phyloP scores from a whole-genome alignment of 2,113 vertebrate species.

The Odontesthes bonariensis region DNA sequence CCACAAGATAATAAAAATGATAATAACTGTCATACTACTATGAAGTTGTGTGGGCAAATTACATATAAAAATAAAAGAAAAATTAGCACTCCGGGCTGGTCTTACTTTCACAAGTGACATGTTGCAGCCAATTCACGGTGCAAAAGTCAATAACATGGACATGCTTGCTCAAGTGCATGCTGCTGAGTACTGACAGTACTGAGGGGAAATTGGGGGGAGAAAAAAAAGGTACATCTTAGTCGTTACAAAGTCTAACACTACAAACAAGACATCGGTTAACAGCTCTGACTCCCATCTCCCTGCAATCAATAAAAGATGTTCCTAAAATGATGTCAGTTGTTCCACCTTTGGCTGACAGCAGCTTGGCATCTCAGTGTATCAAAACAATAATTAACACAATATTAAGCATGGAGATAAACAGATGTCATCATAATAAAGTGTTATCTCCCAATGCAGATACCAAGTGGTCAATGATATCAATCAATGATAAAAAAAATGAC shows the following conservation, averaged over 20 bases:
- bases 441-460: background rate
- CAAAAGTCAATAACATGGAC: slow-evolving; percentile 29
- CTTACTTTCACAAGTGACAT: background rate
- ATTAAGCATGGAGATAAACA: background rate
- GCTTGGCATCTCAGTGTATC: background rate
- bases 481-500: no score
- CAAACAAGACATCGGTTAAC: slow-evolving; percentile 16
- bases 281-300: background rate
- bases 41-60: no score
- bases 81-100: background rate
- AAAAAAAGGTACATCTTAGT: background rate
- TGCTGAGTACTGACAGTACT: slow-evolving; percentile 5
- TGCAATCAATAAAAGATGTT: slow-evolving; percentile 9
- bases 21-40: background rate
- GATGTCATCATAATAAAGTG: background rate
- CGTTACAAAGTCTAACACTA: slow-evolving; percentile 9
- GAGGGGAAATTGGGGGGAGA: background rate
- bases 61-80: background rate
- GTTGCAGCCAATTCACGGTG: slow-evolving; percentile 6
- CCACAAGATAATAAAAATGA: background rate
- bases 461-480: background rate
- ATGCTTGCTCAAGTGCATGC: background rate
- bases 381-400: slow-evolving; percentile 5
- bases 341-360: background rate
- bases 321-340: slow-evolving; percentile 10